Evolutionary conservation across 1,140 invertebrate species (phyloP), one percentile per base, ranked within the genome.

Genomic region (Euura saliciscinereae): DNA sequence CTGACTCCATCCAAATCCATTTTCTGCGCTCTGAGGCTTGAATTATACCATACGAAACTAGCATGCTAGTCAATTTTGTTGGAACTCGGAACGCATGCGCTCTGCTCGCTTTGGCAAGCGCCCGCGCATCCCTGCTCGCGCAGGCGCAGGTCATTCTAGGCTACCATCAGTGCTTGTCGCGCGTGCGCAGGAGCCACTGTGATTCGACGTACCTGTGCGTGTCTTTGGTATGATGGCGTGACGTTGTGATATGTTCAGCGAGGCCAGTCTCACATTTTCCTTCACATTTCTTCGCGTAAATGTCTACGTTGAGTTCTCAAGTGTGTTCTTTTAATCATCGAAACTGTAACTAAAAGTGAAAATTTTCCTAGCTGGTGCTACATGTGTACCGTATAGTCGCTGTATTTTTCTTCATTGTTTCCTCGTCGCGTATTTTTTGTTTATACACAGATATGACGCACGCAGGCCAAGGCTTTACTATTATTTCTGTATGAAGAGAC

Each of bases 191-290:
- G 6, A 7, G 6, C 46, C 11, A 11, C 46, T 7, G 46, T 51
- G 46, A 51, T 51, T 51, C 2, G 46, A 11, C 11, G 46, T 51
- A 7, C 46, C 46, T 11, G 8, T 59, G 51, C 51, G 51, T 59
- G 13, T 59, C 8, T 59, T 59, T 59, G 51, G 51, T 59, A 59
- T n/a, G 51, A n/a, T 59, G 6, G 51, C 51, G 51, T 59, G 51
- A 59, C 66, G 70, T 46, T 72, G 73, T 80, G 79, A 80, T 80
- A 80, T 80, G 79, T 80, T 76, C 74, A 76, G 75, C 76, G 79
- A 79, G 74, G 74, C 76, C 75, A 76, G 75, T 76, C 76, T 72
- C 66, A 68, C 64, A 70, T 68, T 75, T 45, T 51, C 73, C 75
- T 76, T 74, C 73, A 45, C 68, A 70, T 75, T 65, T 71, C 10